Evolutionary conservation across 2,888 invertebrate genomes (phyloP), one percentile per base, ranked within the genome.

Genomic region (Pilophorus perplexus): DNA sequence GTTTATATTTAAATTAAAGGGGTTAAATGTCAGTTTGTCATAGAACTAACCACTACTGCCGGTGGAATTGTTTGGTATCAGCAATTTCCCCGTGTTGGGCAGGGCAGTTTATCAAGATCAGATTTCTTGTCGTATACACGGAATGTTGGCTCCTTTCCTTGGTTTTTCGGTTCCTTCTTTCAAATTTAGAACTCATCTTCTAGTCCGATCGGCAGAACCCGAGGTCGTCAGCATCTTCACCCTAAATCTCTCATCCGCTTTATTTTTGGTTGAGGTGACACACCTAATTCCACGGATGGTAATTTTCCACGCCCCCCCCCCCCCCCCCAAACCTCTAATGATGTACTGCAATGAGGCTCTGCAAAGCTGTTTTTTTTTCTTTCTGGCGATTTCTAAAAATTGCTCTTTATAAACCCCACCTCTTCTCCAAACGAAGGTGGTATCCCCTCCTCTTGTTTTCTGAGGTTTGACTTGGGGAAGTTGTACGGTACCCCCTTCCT

Each of bases 401-500:
- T 62, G 28, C 20, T 6, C 52, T 52, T 52, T 27, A 8, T 22
- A 25, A 10, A n/a, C n/a, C n/a, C n/a, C n/a, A n/a, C 3, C 5
- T 12, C 25, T 16, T 22, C 25, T 10, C 28, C 52, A 10, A 52
- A 6, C 16, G 42, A 42, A 10, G 16, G 14, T 40, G 25, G 25
- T 25, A 22, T 42, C 59, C 25, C 44, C 46, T 28, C 33, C 44
- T 46, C 40, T 18, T 12, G 16, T 40, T n/a, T 28, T 23, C 23
- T 22, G 14, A 48, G 18, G 14, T 48, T n/a, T n/a, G 48, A 20
- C 23, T 40, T 33, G n/a, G n/a, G 22, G 23, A 28, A 52, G 59
- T n/a, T n/a, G n/a, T n/a, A n/a, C 23, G 27, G 27, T 40, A n/a
- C 42, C 62, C 54, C 62, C 62, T 62, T 46, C 62, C 28, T 48